A percentile compares a stretch with the other conserved stretches of the same genome.
These are phyloP conservation scores for Plotosus lineatus DNA, from an alignment of 2,113 vertebrate species.

Conservation along the genomic window DNA sequence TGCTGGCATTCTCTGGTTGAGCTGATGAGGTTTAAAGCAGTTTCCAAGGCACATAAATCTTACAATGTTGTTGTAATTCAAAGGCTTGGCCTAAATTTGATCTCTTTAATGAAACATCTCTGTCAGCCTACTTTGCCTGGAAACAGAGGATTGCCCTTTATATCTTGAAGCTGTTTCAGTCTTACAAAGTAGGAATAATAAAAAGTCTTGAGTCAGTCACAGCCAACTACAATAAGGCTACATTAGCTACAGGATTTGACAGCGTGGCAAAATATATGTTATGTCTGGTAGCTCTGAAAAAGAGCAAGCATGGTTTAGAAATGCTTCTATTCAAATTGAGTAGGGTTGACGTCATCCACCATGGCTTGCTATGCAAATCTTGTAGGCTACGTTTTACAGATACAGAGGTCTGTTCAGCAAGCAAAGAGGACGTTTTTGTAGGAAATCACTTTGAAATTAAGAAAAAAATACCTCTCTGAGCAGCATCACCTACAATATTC, in stretches of 20 bases:
- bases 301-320: not conserved
- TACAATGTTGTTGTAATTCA: slow-evolving; percentile 25
- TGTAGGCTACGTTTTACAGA: not conserved
- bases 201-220: slow-evolving; percentile 4
- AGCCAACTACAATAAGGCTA: not conserved
- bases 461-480: not conserved
- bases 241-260: not conserved
- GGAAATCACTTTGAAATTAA: not conserved
- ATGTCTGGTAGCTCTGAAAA: not conserved
- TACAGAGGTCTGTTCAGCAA: not conserved
- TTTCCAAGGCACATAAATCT: slow-evolving; percentile 46
- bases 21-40: slow-evolving; percentile 41
- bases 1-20: not conserved
- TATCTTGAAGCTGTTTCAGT: not conserved
- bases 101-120: slow-evolving; percentile 13
- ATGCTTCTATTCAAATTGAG: not conserved
- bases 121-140: not conserved
- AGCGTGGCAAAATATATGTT: not conserved
- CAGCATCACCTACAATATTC: not conserved
- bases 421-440: not conserved
- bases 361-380: slow-evolving; percentile 11
- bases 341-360: not conserved
- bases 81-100: slow-evolving; percentile 22
- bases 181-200: too few species aligned
- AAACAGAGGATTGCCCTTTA: slow-evolving; percentile 7